phyloP scores from a whole-genome alignment of 1,140 invertebrate species.

The Drosophila bifasciata region DNA sequence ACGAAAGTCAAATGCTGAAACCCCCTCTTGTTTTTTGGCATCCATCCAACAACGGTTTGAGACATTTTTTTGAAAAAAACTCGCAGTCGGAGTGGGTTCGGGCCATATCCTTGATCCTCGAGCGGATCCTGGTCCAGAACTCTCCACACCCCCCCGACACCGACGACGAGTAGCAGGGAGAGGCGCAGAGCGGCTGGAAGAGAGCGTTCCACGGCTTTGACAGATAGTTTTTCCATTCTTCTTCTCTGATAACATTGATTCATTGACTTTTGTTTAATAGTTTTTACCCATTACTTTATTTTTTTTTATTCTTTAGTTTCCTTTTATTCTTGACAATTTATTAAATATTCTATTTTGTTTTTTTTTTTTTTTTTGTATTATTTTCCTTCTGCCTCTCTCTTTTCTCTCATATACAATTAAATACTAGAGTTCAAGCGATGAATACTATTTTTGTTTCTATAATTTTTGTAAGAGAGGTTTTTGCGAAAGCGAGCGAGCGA shows the following conservation, averaged over 20 bases:
- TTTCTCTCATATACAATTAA: slow-evolving; percentile 42
- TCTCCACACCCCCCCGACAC: background rate
- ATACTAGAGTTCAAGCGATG: slow-evolving; percentile 39
- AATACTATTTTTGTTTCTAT: slow-evolving; percentile 23
- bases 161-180: slow-evolving; percentile 24
- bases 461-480: slow-evolving; percentile 1
- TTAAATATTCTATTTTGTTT: slow-evolving; percentile 33
- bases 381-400: slow-evolving; percentile 19
- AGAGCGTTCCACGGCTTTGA: slow-evolving; percentile 39
- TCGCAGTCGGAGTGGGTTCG: background rate
- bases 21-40: slow-evolving; percentile 78
- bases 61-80: slow-evolving; percentile 27
- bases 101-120: background rate
- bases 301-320: slow-evolving; percentile 14
- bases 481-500: slow-evolving; percentile 26
- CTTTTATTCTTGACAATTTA: slow-evolving; percentile 22
- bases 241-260: slow-evolving; percentile 44
- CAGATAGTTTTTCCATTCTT: slow-evolving; percentile 60
- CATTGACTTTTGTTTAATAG: slow-evolving; percentile 32
- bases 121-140: slow-evolving; percentile 10
- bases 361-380: slow-evolving; percentile 16
- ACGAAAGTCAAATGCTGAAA: slow-evolving; percentile 78
- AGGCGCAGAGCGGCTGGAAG: slow-evolving; percentile 44
- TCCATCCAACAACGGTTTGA: slow-evolving; percentile 55
- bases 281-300: slow-evolving; percentile 33